Evolutionary conservation across 2,113 vertebrate genomes (phyloP), one percentile per base, ranked within the genome.

Genomic region (Mustela nigripes): DNA sequence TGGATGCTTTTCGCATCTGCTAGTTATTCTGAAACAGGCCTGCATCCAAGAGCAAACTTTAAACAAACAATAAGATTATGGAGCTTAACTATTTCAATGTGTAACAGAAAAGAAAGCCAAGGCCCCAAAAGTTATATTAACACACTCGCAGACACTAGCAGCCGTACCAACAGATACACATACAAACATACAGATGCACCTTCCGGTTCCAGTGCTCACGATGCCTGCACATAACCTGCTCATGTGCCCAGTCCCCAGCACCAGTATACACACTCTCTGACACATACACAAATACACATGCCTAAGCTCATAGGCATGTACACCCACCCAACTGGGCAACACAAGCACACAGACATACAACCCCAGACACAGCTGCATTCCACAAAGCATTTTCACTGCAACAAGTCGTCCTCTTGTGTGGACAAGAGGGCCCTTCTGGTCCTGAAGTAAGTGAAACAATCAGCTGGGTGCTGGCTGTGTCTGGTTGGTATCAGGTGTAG

Each of bases 1-100:
- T 98, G 97, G 97, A 97, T 98, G 98, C 98, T 98, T 99, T 97
- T 97, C 88, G 97, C 99, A 98, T 99, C 98, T 98, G 98, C 97
- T 98, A 98, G 96, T 97, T 98, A 99, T 99, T 99, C 98, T 96
- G 85, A 79, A 96, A 95, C 93, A 97, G 98, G 98, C 97, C 97
- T 98, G 97, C 96, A 98, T 99, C 98, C 98, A 99, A 99, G 98
- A 98, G 98, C 98, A 98, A 98, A 98, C 98, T 99, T 98, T 98
- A 98, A 98, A 98, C 97, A 98, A 99, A 98, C 98, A 98, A 97
- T 96, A 98, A 96, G 97, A 98, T 98, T 98, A 98, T 97, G 96
- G 71, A 95, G 97, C 96, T 94, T 98, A 98, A 98, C 97, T 95
- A 39, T 98, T 98, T 98, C 98, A 98, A 97, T 92, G 91, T 98